Evolutionary conservation across 2,888 invertebrate species (phyloP), one percentile per base, ranked within the genome.

Genomic region (Calliphora vomitoria): DNA sequence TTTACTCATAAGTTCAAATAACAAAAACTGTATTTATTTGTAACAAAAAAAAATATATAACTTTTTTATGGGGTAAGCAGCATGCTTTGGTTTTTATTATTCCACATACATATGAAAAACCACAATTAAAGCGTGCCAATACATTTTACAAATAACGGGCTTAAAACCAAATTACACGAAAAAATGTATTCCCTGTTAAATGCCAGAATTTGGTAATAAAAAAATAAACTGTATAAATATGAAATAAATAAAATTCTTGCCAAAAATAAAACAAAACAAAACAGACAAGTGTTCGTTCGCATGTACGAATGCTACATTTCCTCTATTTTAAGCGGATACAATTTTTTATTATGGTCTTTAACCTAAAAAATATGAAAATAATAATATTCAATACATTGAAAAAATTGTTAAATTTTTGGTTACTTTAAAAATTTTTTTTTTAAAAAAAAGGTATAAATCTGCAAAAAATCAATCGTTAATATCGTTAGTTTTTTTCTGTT

Each of bases 81-180:
- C 53, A 25, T 25, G n/a, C 64, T 72, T 18, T 25, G 18, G 2
- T 15, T 64, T 81, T 64, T 62, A 13, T 53, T 62, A 62, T 64
- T 25, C n/a, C 31, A 44, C 31, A 64, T 60, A 8, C 15, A 60
- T 72, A 55, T 31, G 31, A 78, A 74, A 79, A 72, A 71, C 81
- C 82, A 44, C 82, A 86, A 82, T 86, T 86, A 79, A 86, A 68
- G 60, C 60, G 78, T 82, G 86, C 74, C 86, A 86, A 82, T 72
- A 60, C 35, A 55, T 72, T 64, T 74, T 6, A 1, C 4, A 4
- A 20, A 4, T 20, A 38, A 60, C 18, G 15, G 0, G 18, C 4
- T 11, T n/a, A 31, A 50, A 60, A 69, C 60, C 38, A 47, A 72
- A 81, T 62, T 25, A 53, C 41, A 78, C 10, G 31, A 75, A 53